phyloP scores from a whole-genome alignment of 2,797 vertebrate genomes.

The Atherinosoma microstoma region DNA sequence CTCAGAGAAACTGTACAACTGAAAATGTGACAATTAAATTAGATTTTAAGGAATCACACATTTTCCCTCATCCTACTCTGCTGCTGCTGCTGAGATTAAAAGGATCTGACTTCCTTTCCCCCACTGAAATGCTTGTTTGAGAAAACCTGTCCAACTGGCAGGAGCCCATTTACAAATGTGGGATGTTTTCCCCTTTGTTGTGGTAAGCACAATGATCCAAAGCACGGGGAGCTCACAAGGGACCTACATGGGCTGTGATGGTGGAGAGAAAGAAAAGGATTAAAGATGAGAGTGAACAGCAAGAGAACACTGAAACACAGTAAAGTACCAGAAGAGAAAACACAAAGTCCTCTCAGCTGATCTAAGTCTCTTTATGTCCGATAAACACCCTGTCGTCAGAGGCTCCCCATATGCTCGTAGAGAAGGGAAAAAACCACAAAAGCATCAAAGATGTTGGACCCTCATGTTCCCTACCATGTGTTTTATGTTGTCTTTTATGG shows the following conservation, averaged over 20 bases:
- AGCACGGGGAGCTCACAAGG: conserved; percentile 47
- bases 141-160: conserved; percentile 70
- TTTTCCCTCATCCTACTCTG: conserved; percentile 20
- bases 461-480: conserved; percentile 63
- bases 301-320: conserved; percentile 60
- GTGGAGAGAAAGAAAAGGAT: conserved; percentile 58
- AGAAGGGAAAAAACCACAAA: conserved; percentile 48
- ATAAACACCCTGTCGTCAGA: conserved; percentile 62
- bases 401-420: conserved; percentile 43
- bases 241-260: conserved; percentile 58
- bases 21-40: conserved; percentile 43
- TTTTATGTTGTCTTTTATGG: conserved; percentile 65
- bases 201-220: conserved; percentile 63
- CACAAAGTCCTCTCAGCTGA: conserved; percentile 65
- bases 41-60: conserved; percentile 42
- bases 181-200: conserved; percentile 72
- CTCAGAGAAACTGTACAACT: conserved; percentile 10
- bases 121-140: conserved; percentile 56
- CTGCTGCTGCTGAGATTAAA: conserved; percentile 28
- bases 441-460: conserved; percentile 71
- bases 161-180: conserved; percentile 67
- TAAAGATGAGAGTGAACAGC: conserved; percentile 58
- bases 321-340: conserved; percentile 56
- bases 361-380: conserved; percentile 58
- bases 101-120: conserved; percentile 48